A percentile compares a stretch with the other conserved stretches of the same genome.
Conservation (phyloP, 1,140 invertebrate species). For the Caenorhabditis tropicalis region DNA sequence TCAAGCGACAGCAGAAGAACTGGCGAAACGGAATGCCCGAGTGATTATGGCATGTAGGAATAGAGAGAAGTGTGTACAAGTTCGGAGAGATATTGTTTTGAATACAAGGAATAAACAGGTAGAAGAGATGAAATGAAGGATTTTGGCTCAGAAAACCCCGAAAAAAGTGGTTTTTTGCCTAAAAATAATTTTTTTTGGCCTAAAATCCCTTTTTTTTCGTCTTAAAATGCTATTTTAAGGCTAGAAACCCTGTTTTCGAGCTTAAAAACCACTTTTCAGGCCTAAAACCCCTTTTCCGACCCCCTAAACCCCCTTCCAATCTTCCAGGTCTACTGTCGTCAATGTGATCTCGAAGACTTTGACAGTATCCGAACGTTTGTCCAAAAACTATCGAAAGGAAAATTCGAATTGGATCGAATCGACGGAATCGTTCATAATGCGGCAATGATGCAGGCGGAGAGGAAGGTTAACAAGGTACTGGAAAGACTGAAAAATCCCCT, state of each 20-base stretch:
- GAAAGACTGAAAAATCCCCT: neutral
- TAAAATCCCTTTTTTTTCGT: neutral
- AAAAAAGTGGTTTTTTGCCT: neutral
- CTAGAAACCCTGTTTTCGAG: neutral
- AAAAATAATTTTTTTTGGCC: too few relatives aligned
- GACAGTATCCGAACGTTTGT: constrained; percentile 69
- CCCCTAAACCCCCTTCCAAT: neutral
- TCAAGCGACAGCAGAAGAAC: constrained; percentile 63
- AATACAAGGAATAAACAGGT: constrained; percentile 68
- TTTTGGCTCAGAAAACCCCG: neutral
- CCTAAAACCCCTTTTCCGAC: neutral
- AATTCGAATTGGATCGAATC: constrained; percentile 67
- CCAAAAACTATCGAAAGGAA: constrained; percentile 66
- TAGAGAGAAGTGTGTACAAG: constrained; percentile 69
- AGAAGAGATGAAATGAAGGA: neutral
- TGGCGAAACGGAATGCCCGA: constrained; percentile 68
- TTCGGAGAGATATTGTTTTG: constrained; percentile 67
- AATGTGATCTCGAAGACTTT: constrained; percentile 69
- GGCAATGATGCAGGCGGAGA: constrained; percentile 61
- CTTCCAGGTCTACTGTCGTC: constrained; percentile 63
- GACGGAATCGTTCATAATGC: constrained; percentile 70
- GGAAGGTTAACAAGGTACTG: constrained; percentile 59
- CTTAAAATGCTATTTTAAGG: too few relatives aligned
- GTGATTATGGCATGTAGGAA: constrained; percentile 71
- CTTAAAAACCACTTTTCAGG: too few relatives aligned